phyloP scores from a whole-genome alignment of 2,113 vertebrate species.

The Carlito syrichta region DNA sequence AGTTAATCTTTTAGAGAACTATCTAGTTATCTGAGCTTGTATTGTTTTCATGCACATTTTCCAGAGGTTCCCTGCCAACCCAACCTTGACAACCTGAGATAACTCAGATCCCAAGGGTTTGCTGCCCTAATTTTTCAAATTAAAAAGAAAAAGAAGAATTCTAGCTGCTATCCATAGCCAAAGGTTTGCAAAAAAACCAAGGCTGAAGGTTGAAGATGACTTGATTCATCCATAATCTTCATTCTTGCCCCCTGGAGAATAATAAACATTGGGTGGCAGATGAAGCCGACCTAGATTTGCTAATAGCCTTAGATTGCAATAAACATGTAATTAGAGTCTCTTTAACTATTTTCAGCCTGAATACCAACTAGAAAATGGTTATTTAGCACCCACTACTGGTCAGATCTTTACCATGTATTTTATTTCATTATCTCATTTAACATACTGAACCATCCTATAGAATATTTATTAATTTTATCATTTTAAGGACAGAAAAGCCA shows the following conservation, averaged over 20 bases:
- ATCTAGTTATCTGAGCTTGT: neutral
- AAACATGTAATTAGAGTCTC: neutral
- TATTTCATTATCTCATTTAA: neutral
- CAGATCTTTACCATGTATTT: neutral
- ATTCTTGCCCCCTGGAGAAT: neutral
- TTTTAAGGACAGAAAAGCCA: neutral
- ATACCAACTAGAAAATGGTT: neutral
- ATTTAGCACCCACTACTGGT: neutral
- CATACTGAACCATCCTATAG: neutral
- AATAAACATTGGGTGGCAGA: neutral
- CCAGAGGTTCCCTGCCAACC: neutral
- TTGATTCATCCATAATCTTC: neutral
- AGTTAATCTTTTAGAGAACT: neutral
- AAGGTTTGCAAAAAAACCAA: neutral
- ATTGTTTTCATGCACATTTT: constrained; percentile 11
- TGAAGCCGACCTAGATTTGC: neutral
- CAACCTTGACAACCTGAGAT: neutral
- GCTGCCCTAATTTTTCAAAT: neutral
- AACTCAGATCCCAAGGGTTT: neutral
- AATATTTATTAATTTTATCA: constrained; percentile 17
- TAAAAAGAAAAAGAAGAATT: neutral
- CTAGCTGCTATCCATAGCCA: neutral
- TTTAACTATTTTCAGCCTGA: neutral
- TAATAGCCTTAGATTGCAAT: neutral
- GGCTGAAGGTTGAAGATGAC: neutral